phyloP scores from a whole-genome alignment of 2,797 vertebrate species.

The Myotis pilosus region DNA sequence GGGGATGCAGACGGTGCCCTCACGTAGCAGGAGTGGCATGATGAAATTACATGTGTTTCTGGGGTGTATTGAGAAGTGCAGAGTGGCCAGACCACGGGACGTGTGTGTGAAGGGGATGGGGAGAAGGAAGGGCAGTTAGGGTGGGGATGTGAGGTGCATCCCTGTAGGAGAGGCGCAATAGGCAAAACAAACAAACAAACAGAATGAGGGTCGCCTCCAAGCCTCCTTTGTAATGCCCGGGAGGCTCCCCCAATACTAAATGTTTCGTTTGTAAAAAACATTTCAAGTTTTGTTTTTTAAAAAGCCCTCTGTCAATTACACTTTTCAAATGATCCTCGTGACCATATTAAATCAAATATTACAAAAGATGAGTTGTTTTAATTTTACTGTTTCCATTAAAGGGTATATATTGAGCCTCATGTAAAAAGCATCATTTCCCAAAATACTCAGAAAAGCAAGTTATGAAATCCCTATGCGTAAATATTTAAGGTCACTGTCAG shows the following conservation, averaged over 20 bases:
- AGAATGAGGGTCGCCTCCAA: fast-evolving
- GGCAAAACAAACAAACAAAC: not conserved
- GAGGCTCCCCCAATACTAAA: no score
- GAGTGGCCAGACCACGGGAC: not conserved
- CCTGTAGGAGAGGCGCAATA: fast-evolving
- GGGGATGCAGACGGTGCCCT: not conserved
- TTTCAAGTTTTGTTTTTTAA: not conserved
- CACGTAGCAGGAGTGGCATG: not conserved
- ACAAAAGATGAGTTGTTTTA: not conserved
- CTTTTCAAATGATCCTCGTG: not conserved
- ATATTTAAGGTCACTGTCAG: not conserved
- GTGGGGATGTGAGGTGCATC: fast-evolving
- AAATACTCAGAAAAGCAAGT: conserved; percentile 15
- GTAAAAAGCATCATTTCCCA: conserved; percentile 25
- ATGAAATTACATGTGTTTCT: not conserved
- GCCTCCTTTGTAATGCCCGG: not conserved
- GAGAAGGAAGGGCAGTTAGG: not conserved
- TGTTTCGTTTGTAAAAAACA: not conserved
- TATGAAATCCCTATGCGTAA: not conserved
- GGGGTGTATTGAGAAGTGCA: not conserved
- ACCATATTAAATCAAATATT: not conserved
- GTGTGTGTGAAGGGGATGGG: fast-evolving
- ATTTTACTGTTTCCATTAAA: not conserved
- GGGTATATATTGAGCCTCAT: not conserved
- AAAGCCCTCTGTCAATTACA: not conserved